Evolutionary conservation across 2,797 vertebrate genomes (phyloP).

Genomic region (Erethizon dorsatum): DNA sequence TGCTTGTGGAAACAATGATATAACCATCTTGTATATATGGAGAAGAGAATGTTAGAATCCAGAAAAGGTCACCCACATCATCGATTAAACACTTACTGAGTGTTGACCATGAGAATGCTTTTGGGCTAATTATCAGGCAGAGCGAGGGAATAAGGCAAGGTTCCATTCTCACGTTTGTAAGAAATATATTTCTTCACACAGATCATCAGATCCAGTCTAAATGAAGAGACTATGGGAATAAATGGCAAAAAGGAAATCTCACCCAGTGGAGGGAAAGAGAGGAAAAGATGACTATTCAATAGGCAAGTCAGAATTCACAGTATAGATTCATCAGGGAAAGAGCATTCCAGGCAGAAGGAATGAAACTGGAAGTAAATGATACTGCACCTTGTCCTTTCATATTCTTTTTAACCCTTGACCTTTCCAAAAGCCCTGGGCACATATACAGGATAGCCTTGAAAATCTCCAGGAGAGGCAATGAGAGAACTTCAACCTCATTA

Average conservation of each 20-base stretch:
- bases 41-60: background rate
- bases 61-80: conserved; percentile 18
- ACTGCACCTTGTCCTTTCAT: background rate
- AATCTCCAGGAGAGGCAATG: background rate
- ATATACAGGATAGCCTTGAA: background rate
- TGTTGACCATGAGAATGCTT: background rate
- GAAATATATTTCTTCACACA: background rate
- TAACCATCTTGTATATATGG: background rate
- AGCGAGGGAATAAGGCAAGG: background rate
- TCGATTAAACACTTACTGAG: background rate
- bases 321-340: background rate
- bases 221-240: background rate
- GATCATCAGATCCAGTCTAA: background rate
- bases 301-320: background rate
- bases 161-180: background rate
- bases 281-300: background rate
- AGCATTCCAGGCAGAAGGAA: background rate
- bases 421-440: background rate
- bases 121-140: background rate
- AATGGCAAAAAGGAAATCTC: background rate
- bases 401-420: background rate
- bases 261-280: background rate
- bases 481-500: background rate
- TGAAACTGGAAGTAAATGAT: background rate
- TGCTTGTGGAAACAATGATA: background rate